A percentile compares a stretch with the other conserved stretches of the same genome.
Evolutionary conservation across 1,140 invertebrate genomes (phyloP).

Genomic region (Chironomus striatipennis): DNA sequence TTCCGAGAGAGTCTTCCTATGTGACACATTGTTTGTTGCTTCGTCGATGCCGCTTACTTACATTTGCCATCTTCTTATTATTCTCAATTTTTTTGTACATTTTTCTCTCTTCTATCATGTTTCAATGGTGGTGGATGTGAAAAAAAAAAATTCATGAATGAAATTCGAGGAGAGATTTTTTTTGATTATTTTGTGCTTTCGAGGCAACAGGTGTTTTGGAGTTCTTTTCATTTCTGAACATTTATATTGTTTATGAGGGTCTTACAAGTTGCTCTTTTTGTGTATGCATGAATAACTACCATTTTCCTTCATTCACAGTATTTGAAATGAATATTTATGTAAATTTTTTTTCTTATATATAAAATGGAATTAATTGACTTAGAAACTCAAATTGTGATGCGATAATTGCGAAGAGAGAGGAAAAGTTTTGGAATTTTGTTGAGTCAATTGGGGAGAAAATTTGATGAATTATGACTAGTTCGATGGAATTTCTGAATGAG

Average conservation of each 20-base stretch:
- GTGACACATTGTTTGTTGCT: slow-evolving; percentile 7
- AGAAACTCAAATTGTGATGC: no score
- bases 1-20: neutral
- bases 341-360: no score
- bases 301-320: no score
- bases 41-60: neutral
- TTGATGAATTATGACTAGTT: no score
- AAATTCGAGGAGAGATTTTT: neutral
- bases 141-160: neutral
- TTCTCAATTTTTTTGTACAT: neutral
- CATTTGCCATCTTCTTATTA: no score
- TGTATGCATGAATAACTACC: neutral
- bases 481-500: no score
- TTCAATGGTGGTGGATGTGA: neutral
- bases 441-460: no score
- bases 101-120: neutral
- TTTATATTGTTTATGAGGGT: no score
- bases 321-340: no score
- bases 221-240: neutral
- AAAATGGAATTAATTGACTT: no score
- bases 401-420: no score
- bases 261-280: neutral
- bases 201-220: neutral
- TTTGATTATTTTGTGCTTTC: neutral
- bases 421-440: no score